Base-by-base conservation (phyloP, 2,797 vertebrate species). In the Miichthys miiuy region DNA sequence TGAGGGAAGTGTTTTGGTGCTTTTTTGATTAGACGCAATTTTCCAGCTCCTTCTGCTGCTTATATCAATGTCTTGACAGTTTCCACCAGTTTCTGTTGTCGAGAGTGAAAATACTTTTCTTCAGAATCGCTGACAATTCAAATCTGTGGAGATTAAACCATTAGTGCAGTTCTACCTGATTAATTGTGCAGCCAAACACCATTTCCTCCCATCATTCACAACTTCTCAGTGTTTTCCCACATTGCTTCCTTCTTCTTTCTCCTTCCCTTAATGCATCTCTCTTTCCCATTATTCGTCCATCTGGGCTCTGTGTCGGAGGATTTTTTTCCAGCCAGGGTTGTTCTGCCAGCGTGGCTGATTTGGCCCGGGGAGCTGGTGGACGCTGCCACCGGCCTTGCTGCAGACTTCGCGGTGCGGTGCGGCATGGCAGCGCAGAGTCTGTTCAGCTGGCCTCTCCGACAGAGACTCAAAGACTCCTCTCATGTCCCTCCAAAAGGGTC, bases 331-430 rank as follows among this genome's bases (percentile, higher is more conserved):
- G 64, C 38, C 60, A 10, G 13, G 23, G 55, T 56, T 30, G 12
- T 51, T 63, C 52, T 89, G 82, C 91, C 90, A 91, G 85, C 85
- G 64, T 82, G 87, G 89, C 85, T n/a, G 42, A 20, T 84, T 88
- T 85, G 87, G 88, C 82, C 2, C 10, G 4, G 10, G 64, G 25
- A 71, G 64, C 57, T 6, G 50, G 48, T 64, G 67, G 69, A 58
- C 21, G 67, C 62, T 81, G 75, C 81, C 73, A 58, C 67, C 11
- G 46, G 60, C 44, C 62, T 60, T 1, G 38, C 58, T 73, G 84
- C 64, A 84, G 71, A 77, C 14, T 74, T 56, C 64, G 34, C 5
- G 48, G 55, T 74, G 67, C 20, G 46, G 67, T 51, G 77, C 18
- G 48, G 68, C 71, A 23, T 1, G 46, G 78, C 74, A 58, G 65